A percentile compares a stretch with the other conserved stretches of the same genome.
Conservation (phyloP, 2,797 vertebrate genomes). For the Onychomys leucogaster region DNA sequence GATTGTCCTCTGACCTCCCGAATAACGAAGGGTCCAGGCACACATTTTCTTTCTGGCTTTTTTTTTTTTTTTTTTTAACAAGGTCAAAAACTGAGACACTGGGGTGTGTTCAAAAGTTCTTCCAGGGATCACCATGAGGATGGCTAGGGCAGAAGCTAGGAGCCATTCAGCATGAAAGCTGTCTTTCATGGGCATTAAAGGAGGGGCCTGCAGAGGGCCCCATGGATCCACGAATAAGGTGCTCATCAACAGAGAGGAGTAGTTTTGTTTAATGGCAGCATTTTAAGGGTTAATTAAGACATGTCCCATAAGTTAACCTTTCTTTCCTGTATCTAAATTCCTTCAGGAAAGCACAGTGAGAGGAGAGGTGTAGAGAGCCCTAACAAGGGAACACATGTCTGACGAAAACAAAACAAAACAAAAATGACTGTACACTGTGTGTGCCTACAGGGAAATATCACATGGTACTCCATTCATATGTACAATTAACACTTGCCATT, state of each 20-base stretch:
- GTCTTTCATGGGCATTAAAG: accelerated
- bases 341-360: background rate
- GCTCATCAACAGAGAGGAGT: background rate
- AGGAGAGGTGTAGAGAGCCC: background rate
- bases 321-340: background rate
- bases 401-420: background rate
- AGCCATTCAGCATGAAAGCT: background rate
- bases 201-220: background rate
- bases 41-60: background rate
- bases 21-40: background rate
- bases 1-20: slow-evolving; percentile 67
- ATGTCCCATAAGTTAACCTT: background rate
- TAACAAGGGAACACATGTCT: background rate
- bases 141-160: background rate
- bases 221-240: background rate
- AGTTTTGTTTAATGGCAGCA: background rate
- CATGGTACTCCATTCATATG: background rate
- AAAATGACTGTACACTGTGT: background rate
- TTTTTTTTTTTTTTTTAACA: background rate
- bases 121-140: background rate
- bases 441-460: no score
- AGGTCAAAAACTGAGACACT: background rate
- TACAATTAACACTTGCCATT: background rate
- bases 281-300: background rate
- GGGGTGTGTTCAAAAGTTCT: background rate